Evolutionary conservation across 2,113 vertebrate genomes (phyloP).

Genomic region (Ictalurus furcatus): DNA sequence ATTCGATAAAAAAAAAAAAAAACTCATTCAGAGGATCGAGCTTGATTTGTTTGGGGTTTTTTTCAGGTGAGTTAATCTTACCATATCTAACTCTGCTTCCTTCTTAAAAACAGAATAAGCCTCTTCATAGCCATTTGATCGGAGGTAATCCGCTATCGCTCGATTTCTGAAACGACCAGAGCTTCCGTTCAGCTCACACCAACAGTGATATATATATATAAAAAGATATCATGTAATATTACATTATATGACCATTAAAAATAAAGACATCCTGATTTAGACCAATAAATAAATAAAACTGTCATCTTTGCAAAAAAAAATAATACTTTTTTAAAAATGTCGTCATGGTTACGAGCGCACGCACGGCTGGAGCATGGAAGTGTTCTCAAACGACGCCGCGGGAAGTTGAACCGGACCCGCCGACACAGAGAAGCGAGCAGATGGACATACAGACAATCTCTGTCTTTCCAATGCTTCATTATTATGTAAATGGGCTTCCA

Average conservation of each 20-base stretch:
- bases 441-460: conserved; percentile 30
- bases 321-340: no score
- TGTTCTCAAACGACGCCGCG: conserved; percentile 36
- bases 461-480: conserved; percentile 35
- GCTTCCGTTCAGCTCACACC: conserved; percentile 12
- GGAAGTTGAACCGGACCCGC: background rate
- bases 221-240: background rate
- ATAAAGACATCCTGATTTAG: background rate
- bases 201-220: background rate
- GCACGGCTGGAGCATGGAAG: conserved; percentile 17
- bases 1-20: background rate
- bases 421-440: conserved; percentile 13
- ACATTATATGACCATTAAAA: background rate
- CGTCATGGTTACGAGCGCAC: conserved; percentile 21
- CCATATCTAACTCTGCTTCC: conserved; percentile 97
- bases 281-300: background rate
- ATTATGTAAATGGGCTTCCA: conserved; percentile 54
- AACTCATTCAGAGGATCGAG: background rate
- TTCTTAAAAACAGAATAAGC: conserved; percentile 99
- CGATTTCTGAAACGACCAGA: conserved; percentile 84
- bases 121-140: conserved; percentile 98
- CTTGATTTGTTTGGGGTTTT: background rate
- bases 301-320: background rate
- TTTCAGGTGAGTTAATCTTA: conserved; percentile 65
- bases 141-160: conserved; percentile 99